Percentiles rank a stretch among this genome's conserved stretches.
phyloP scores from a whole-genome alignment of 2,797 vertebrate species.

The Danio aesculapii region DNA sequence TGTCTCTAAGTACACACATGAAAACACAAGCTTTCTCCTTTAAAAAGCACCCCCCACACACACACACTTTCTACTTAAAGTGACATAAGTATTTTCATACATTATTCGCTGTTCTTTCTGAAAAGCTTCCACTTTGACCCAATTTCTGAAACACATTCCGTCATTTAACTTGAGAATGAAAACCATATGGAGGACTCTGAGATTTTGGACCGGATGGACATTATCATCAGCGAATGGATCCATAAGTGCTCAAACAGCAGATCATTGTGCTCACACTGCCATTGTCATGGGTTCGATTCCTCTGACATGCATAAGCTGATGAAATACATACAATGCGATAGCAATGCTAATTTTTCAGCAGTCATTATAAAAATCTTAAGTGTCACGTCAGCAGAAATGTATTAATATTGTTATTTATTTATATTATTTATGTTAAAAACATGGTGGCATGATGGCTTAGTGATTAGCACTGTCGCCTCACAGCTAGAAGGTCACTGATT shows the following conservation, averaged over 20 bases:
- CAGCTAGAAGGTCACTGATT: too few species aligned
- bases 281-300: not conserved
- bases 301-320: not conserved
- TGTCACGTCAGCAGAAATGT: too few species aligned
- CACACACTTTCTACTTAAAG: conserved; percentile 33
- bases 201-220: conserved; percentile 53
- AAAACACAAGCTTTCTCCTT: conserved; percentile 17
- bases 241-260: conserved; percentile 6
- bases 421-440: not conserved
- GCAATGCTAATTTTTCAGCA: not conserved
- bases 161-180: conserved; percentile 68
- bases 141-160: conserved; percentile 71
- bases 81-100: conserved; percentile 48
- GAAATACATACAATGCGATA: not conserved
- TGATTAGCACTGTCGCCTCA: too few species aligned
- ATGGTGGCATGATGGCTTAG: too few species aligned
- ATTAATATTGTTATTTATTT: too few species aligned
- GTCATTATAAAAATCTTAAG: too few species aligned
- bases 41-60: conserved; percentile 2
- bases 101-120: conserved; percentile 52
- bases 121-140: conserved; percentile 68
- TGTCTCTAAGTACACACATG: conserved; percentile 41
- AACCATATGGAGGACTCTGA: conserved; percentile 68
- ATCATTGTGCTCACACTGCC: not conserved
- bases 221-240: conserved; percentile 49